phyloP scores from a whole-genome alignment of 35 echinoderm and acorn worm species.

The Diadema setosum region DNA sequence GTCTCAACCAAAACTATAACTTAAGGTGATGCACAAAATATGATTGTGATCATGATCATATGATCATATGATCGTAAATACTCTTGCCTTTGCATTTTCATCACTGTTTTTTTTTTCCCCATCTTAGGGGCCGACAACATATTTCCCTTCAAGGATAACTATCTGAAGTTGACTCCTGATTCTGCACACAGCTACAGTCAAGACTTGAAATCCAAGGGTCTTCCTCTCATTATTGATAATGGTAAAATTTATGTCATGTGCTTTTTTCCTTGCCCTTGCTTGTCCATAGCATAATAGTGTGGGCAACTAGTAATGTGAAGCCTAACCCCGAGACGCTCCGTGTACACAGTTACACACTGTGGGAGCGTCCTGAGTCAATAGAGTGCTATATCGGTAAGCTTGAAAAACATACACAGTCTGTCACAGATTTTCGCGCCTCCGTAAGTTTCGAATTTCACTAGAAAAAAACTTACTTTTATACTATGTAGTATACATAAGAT shows the following conservation, averaged over 20 bases:
- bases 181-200: conserved; percentile 8
- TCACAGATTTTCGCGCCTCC: no score
- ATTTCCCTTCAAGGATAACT: conserved; percentile 47
- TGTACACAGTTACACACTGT: not conserved
- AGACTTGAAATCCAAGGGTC: not conserved
- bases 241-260: conserved; percentile 46
- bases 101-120: no score
- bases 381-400: not conserved
- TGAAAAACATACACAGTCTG: not conserved
- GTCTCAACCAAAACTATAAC: no score
- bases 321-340: not conserved
- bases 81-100: no score
- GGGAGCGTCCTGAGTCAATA: not conserved
- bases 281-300: not conserved
- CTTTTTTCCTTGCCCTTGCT: no score
- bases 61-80: no score
- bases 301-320: not conserved
- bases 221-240: conserved; percentile 67
- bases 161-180: conserved; percentile 57
- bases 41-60: no score
- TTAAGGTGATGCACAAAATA: no score
- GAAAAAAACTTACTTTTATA: no score
- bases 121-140: conserved; percentile 8
- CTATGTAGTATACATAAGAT: no score
- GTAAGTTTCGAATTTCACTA: no score